phyloP scores from a whole-genome alignment of 2,797 vertebrate genomes.

The Chromis chromis region DNA sequence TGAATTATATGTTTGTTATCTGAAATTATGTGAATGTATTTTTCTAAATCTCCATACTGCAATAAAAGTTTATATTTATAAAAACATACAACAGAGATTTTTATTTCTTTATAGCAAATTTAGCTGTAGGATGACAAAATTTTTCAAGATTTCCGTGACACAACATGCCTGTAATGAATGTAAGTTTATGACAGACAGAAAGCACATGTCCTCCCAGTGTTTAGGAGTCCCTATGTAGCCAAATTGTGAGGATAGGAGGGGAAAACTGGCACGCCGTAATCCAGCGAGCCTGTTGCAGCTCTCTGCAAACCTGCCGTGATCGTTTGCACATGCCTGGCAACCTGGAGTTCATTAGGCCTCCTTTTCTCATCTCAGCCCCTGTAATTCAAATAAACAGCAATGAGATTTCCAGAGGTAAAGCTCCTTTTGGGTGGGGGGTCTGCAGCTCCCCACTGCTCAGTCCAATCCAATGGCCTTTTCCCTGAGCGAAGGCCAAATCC shows the following conservation, averaged over 20 bases:
- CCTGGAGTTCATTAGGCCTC: constrained; percentile 87
- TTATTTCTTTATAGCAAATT: constrained; percentile 40
- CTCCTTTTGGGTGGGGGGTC: constrained; percentile 83
- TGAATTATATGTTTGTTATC: constrained; percentile 96
- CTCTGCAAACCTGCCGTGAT: constrained; percentile 83
- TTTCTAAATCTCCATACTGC: constrained; percentile 98
- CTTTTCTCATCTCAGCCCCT: constrained; percentile 84
- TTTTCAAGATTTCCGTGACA: constrained; percentile 25
- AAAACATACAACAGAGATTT: constrained; percentile 76
- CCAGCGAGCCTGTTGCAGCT: constrained; percentile 74
- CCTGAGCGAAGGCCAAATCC: constrained; percentile 56
- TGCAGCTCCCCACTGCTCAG: constrained; percentile 66
- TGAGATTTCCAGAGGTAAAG: constrained; percentile 87
- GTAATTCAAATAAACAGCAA: constrained; percentile 90
- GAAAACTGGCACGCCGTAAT: constrained; percentile 70
- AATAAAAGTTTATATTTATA: constrained; percentile 99
- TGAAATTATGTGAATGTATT: constrained; percentile 99
- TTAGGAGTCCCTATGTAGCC: constrained; percentile 66
- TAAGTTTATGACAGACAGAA: constrained; percentile 60
- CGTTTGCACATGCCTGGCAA: constrained; percentile 85
- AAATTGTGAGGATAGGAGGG: constrained; percentile 61
- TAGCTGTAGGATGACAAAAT: constrained; percentile 4
- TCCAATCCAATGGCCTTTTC: constrained; percentile 65
- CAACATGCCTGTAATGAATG: constrained; percentile 48
- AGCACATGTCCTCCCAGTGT: constrained; percentile 57